Percentiles rank a stretch among this genome's conserved stretches.
phyloP scores from a whole-genome alignment of 2,797 vertebrate species.

The Myioborus melanocephalus region DNA sequence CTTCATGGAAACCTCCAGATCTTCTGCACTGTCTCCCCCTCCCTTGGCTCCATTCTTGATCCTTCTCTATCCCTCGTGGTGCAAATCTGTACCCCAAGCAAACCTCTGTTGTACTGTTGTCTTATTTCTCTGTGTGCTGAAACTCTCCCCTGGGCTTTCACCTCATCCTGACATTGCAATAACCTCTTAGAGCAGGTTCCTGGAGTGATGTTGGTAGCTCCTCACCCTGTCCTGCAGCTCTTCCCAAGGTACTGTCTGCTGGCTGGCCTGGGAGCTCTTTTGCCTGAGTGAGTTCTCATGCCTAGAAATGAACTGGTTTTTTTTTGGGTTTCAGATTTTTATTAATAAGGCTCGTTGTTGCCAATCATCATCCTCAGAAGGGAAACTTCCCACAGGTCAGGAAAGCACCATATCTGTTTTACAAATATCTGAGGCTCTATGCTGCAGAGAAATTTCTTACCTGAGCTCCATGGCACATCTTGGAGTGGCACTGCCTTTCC shows the following conservation, averaged over 20 bases:
- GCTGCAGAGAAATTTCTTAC: background rate
- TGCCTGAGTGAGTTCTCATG: background rate
- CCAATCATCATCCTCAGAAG: background rate
- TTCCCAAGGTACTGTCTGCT: background rate
- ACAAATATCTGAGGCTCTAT: background rate
- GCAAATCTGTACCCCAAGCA: background rate
- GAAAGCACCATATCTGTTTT: background rate
- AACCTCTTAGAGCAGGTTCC: background rate
- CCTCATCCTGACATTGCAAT: background rate
- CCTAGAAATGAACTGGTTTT: background rate
- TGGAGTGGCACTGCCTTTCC: background rate
- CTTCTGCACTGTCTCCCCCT: background rate
- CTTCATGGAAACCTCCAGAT: background rate
- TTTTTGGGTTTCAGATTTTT: background rate
- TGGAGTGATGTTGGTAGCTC: background rate
- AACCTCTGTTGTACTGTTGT: background rate
- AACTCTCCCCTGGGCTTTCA: background rate
- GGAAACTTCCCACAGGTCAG: background rate
- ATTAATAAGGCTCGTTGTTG: background rate
- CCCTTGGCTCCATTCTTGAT: fast-evolving
- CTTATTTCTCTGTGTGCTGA: background rate
- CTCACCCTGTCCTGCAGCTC: background rate
- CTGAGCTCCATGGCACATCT: background rate
- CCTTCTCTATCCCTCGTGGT: background rate
- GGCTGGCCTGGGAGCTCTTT: background rate